These are phyloP conservation scores for Atlantisia rogersi DNA, from an alignment of 2,113 vertebrate species.

Conservation along the genomic window DNA sequence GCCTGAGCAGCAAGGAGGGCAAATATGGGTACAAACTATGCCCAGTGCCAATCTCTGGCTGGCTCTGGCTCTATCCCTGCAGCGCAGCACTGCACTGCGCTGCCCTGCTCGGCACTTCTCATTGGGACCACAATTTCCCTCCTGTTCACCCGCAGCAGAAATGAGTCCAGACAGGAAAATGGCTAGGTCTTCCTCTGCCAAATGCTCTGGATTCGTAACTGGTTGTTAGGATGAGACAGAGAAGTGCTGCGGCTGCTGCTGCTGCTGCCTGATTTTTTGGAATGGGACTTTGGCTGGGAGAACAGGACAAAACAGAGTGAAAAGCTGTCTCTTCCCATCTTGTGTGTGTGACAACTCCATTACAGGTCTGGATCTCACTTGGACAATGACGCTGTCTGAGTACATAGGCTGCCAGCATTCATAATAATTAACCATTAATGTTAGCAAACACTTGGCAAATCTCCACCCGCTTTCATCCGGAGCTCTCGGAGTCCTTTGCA, in stretches of 20 bases:
- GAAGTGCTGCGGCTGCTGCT: constrained; percentile 16
- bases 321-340: background rate
- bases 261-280: constrained; percentile 23
- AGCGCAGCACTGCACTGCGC: background rate
- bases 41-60: background rate
- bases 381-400: background rate
- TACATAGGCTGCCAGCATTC: constrained; percentile 29
- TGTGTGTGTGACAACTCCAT: constrained; percentile 21
- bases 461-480: background rate
- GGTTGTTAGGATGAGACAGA: background rate
- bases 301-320: background rate
- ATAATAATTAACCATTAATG: constrained; percentile 63
- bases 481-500: constrained; percentile 10
- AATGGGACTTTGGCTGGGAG: constrained; percentile 23
- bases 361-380: background rate
- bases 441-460: constrained; percentile 58
- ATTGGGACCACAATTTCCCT: background rate
- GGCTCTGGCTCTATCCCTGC: background rate
- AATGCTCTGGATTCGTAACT: background rate
- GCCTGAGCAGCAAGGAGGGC: background rate
- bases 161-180: background rate
- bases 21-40: rapidly evolving
- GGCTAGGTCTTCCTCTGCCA: constrained; percentile 14
- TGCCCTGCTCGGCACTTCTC: background rate
- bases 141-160: background rate